Percentiles rank a stretch among this genome's conserved stretches.
phyloP scores from a whole-genome alignment of 2,888 invertebrate species.

The Deilephila porcellus region DNA sequence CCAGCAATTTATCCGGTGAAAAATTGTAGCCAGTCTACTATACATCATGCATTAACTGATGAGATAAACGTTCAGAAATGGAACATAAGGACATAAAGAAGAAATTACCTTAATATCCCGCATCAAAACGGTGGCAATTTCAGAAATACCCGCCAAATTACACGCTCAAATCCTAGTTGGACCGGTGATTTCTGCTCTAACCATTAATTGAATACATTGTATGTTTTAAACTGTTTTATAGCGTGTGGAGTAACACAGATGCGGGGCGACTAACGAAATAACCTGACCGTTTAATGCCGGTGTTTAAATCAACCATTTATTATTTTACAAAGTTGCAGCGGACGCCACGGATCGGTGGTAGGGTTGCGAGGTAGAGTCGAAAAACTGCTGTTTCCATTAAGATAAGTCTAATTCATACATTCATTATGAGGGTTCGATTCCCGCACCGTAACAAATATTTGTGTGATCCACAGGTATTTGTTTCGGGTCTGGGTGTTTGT shows the following conservation, averaged over 20 bases:
- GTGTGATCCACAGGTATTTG: too few species aligned
- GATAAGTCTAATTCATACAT: too few species aligned
- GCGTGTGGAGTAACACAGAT: slow-evolving; percentile 23
- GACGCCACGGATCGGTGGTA: neutral
- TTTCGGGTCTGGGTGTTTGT: too few species aligned
- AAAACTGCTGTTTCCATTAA: too few species aligned
- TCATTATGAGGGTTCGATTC: too few species aligned
- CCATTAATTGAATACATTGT: slow-evolving; percentile 16
- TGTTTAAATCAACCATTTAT: slow-evolving; percentile 19
- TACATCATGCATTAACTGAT: neutral
- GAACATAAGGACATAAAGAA: neutral
- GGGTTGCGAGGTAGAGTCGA: neutral
- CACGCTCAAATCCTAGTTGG: neutral
- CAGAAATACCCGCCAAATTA: neutral
- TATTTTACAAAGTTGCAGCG: slow-evolving; percentile 26
- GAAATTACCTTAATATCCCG: neutral
- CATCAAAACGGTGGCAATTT: neutral
- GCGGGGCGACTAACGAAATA: slow-evolving; percentile 21
- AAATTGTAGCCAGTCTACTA: neutral
- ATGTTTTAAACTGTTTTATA: slow-evolving; percentile 20
- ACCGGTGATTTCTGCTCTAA: neutral
- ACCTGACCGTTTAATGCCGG: slow-evolving; percentile 19
- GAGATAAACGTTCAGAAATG: neutral
- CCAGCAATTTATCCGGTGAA: slow-evolving; percentile 1
- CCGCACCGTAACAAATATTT: too few species aligned